phyloP scores from a whole-genome alignment of 1,140 invertebrate species.

The Drosophila busckii region DNA sequence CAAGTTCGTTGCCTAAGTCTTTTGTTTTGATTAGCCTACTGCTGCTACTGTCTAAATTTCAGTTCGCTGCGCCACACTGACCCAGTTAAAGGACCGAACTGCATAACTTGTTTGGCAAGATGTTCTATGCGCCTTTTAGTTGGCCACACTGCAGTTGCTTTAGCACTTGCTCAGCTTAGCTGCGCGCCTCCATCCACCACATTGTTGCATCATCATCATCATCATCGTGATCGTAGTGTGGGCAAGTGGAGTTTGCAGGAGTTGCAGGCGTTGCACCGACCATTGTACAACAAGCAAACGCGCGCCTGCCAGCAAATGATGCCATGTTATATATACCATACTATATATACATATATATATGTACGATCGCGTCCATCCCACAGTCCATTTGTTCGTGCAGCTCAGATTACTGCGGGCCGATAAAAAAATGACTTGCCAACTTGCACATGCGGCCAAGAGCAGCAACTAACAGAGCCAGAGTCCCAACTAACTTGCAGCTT shows the following conservation, averaged over 20 bases:
- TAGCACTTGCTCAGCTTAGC: conserved; percentile 24
- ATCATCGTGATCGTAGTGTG: not conserved
- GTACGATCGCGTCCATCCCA: conserved; percentile 26
- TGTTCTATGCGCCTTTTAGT: conserved; percentile 54
- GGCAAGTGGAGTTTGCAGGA: not conserved
- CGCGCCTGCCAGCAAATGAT: conserved; percentile 73
- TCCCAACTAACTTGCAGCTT: not conserved
- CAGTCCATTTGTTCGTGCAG: conserved; percentile 63
- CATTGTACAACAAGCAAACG: conserved; percentile 75
- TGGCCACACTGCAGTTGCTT: conserved; percentile 45
- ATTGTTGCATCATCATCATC: conserved; percentile 64
- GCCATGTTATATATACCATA: conserved; percentile 76
- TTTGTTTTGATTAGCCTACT: conserved; percentile 50
- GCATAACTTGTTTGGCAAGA: conserved; percentile 65
- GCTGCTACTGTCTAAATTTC: not conserved
- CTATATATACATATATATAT: too few relatives aligned
- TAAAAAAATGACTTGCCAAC: conserved; percentile 77
- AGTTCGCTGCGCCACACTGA: conserved; percentile 42
- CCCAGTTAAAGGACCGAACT: conserved; percentile 65
- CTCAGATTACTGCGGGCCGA: conserved; percentile 73
- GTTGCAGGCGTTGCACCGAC: conserved; percentile 32
- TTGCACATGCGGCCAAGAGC: conserved; percentile 70
- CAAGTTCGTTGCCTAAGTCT: conserved; percentile 49
- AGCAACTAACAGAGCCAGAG: conserved; percentile 13
- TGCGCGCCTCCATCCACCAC: too few relatives aligned